Base-by-base conservation (phyloP, 2,888 invertebrate genomes). In the Carabus problematicus region DNA sequence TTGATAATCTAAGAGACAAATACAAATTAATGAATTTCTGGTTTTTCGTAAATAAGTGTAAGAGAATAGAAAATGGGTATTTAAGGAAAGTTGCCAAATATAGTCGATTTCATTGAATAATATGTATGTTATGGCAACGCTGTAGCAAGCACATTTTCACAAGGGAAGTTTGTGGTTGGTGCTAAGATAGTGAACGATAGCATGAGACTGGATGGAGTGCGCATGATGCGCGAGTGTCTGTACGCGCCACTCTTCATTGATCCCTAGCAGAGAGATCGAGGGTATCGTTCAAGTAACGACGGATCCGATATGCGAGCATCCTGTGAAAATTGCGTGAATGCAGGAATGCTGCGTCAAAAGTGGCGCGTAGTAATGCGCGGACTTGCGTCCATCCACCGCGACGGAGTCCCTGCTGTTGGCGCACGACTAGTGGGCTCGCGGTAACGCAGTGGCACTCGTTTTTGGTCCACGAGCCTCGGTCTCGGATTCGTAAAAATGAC, bases 191-290 rank as follows among this genome's bases (percentile, higher is more conserved):
- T 29, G 29, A 29, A 29, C 29, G 29, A 29, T 2, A 29, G 29
- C 6, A 29, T 29, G 29, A 29, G 29, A 29, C 29, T 29, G 29
- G 29, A 52, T 16, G 52, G 52, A 52, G 52, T 52, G 52, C 52
- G 52, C 79, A 77, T 81, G 80, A 80, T 80, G 79, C 80, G 80
- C 73, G 75, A 72, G 72, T 75, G 75, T 75, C 78, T 79, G 76
- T 79, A 78, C 79, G 81, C 80, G 79, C 77, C 72, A 72, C 71
- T 74, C 75, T 75, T 81, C 81, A 81, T 81, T 80, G 81, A 81
- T 81, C 80, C 67, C 64, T 69, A 69, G 70, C 47, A 60, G 58
- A 68, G 66, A 64, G 64, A 62, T 62, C 55, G 72, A 54, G 60
- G 52, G 59, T 43, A 43, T 41, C 19, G 40, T 52, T 19, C 11